Conservation (phyloP, 2,797 vertebrate genomes). For the Eupleurogrammus muticus region DNA sequence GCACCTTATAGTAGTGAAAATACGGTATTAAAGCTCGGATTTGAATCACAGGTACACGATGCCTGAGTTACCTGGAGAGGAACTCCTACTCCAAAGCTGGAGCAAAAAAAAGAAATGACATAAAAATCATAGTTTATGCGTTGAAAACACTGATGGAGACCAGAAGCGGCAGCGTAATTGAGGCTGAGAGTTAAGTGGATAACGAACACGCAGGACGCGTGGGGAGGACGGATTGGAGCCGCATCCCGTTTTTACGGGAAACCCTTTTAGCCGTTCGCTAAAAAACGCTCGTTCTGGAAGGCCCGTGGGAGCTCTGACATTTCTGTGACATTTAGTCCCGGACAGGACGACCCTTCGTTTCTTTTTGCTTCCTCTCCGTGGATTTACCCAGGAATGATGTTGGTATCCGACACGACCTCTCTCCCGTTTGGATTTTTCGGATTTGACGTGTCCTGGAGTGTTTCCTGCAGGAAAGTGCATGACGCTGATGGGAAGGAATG, state of each 20-base stretch:
- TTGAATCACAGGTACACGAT: conserved; percentile 8
- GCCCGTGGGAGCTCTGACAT: conserved; percentile 71
- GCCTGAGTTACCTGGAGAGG: not conserved
- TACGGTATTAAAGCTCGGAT: not conserved
- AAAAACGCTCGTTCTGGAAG: conserved; percentile 33
- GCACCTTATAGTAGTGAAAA: too few species aligned
- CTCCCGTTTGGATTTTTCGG: conserved; percentile 45
- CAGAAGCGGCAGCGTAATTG: conserved; percentile 4
- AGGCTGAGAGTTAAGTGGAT: conserved; percentile 48
- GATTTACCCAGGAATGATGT: conserved; percentile 56
- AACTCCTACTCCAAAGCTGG: not conserved
- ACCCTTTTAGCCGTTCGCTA: conserved; percentile 14
- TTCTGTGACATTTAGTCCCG: conserved; percentile 77
- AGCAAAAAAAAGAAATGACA: conserved; percentile 10
- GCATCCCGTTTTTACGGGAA: conserved; percentile 31
- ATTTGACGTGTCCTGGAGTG: conserved; percentile 59
- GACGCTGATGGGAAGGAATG: conserved; percentile 64
- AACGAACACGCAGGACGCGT: conserved; percentile 12
- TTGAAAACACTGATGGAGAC: conserved; percentile 19
- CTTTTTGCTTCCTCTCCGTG: conserved; percentile 42
- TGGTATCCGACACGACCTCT: conserved; percentile 58
- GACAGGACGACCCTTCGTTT: conserved; percentile 45
- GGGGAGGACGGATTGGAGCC: conserved; percentile 24
- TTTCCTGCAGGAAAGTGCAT: conserved; percentile 52
- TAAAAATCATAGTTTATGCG: conserved; percentile 11